Evolutionary conservation across 1,140 invertebrate genomes (phyloP), one percentile per base, ranked within the genome.

Genomic region (Plectrocnemia conspersa): DNA sequence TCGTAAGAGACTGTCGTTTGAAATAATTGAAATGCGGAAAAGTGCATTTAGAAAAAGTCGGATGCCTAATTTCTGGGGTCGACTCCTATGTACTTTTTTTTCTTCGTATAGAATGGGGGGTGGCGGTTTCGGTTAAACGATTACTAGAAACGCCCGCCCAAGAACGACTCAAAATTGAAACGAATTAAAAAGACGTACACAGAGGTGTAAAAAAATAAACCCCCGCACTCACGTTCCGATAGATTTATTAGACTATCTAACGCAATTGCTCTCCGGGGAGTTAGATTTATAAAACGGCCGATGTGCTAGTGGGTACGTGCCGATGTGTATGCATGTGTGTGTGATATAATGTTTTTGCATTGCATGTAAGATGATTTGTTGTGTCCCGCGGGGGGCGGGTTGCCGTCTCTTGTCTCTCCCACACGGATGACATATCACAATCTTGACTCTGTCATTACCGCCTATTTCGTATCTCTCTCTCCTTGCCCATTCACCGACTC

Each of bases 11-110:
- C 47, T 56, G 54, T 55, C 54, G 47, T 60, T 60, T 60, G 56
- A 60, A 60, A 60, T 60, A 60, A 60, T 60, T 60, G 58, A 60
- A 60, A 60, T 56, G 54, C 58, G 50, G 49, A 60, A 60, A 60
- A 60, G 49, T 60, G 58, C 58, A 60, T 60, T 54, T 29, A 49
- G 52, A 59, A 58, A 60, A 60, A 47, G 11, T 13, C 36, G 32
- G 41, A 36, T 50, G 40, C 40, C 55, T 57, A 57, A 58, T 48
- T 58, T 48, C 25, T 41, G 46, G 56, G 56, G 56, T 44, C 16
- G 38, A 40, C n/a, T 16, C 18, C 47, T 11, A 22, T 22, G 29
- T 29, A 33, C 25, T 38, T 50, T 50, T 50, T 50, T 45, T 45
- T 16, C 21, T 22, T 33, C 21, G n/a, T n/a, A n/a, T n/a, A n/a